These are phyloP conservation scores for Palythoa grandiflora DNA, from an alignment of 92 coral and sea anemone species.

Conservation along the genomic window DNA sequence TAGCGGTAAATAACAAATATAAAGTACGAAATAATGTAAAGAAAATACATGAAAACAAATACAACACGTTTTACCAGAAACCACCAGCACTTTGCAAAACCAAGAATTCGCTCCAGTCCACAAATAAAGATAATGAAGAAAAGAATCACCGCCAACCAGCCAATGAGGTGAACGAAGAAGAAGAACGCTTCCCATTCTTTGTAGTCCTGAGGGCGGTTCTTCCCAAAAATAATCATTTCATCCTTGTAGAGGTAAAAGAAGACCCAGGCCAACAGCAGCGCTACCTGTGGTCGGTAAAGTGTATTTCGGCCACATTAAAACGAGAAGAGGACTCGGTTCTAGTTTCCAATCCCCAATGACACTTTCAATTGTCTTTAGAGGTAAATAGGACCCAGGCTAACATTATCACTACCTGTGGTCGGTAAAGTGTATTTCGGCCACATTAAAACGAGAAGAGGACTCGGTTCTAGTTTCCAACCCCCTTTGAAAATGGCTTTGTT, in stretches of 20 bases:
- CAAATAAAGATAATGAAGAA: slow-evolving; percentile 36
- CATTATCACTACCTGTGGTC: background rate
- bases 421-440: no score
- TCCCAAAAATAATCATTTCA: slow-evolving; percentile 1
- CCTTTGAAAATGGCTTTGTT: no score
- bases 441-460: background rate
- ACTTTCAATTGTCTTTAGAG: no score
- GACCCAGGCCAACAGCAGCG: slow-evolving; percentile 40
- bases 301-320: background rate
- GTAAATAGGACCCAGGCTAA: slow-evolving; percentile 42
- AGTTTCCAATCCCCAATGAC: background rate
- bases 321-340: background rate
- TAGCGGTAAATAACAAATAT: no score
- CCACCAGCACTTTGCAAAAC: slow-evolving; percentile 48
- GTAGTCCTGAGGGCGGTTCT: slow-evolving; percentile 34
- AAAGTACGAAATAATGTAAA: background rate
- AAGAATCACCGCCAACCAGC: slow-evolving; percentile 38
- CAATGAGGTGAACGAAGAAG: slow-evolving; percentile 39
- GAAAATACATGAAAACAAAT: background rate
- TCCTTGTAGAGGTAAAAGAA: slow-evolving; percentile 29
- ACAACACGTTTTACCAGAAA: slow-evolving; percentile 19
- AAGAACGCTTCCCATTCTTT: slow-evolving; percentile 11
- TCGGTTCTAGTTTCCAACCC: background rate
- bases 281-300: background rate
- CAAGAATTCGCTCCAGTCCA: slow-evolving; percentile 36